A percentile compares a stretch with the other conserved stretches of the same genome.
These are phyloP conservation scores for Pygoscelis antarcticus DNA, from an alignment of 2,113 vertebrate genomes.

Conservation along the genomic window DNA sequence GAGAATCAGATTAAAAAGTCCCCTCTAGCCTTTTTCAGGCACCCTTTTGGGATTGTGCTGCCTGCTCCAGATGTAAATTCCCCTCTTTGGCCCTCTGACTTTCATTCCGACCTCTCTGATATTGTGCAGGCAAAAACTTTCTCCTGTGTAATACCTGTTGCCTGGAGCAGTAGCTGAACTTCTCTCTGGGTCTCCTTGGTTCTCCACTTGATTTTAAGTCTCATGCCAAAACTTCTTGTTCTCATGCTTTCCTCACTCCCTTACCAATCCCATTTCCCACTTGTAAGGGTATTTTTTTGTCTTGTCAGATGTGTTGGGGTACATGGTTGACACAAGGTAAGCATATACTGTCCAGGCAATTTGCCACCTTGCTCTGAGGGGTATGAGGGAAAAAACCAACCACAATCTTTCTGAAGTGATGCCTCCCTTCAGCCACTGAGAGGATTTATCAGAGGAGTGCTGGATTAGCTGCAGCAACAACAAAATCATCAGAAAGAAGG, in stretches of 20 bases:
- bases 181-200: neutral
- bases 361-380: neutral
- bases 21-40: neutral
- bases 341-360: neutral
- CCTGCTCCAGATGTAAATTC: neutral
- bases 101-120: neutral
- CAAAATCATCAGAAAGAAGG: neutral
- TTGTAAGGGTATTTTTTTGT: neutral
- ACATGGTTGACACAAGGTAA: neutral
- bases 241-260: neutral
- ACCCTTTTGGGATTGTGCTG: neutral
- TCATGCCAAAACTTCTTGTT: neutral
- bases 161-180: neutral
- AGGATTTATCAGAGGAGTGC: neutral
- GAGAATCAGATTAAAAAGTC: neutral
- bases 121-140: neutral
- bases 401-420: neutral
- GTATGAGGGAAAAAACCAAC: neutral
- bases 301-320: neutral
- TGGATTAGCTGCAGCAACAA: neutral
- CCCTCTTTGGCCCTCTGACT: neutral
- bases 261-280: neutral
- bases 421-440: neutral
- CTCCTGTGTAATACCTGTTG: neutral
- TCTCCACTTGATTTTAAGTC: neutral